Evolutionary conservation across 2,113 vertebrate genomes (phyloP), one percentile per base, ranked within the genome.

Genomic region (Xenopus borealis): DNA sequence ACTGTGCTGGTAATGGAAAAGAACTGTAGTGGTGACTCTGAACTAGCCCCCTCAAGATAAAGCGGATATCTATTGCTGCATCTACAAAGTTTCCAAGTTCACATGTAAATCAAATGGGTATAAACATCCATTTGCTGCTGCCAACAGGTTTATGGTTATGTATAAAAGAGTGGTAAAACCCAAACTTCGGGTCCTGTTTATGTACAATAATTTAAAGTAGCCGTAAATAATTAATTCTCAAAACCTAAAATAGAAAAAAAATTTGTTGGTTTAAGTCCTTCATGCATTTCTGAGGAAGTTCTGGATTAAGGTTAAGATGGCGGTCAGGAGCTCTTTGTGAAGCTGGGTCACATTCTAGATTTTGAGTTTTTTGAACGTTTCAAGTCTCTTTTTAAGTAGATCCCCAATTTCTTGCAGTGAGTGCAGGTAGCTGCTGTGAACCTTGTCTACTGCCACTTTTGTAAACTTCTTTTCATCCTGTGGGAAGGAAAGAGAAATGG

Each of bases 191-290:
- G 84, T 88, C 79, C 88, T 83, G 30, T 85, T 91, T 96, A 94
- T 97, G 88, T 98, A 96, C 95, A 98, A 95, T 98, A 93, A 97
- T 93, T 94, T 94, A 95, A 95, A 88, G 88, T 86, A 78, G 79
- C 81, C 89, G 85, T 83, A 88, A 85, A 89, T 75, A 89, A 83
- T 83, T 82, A n/a, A 76, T 76, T 69, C 72, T 89, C 86, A 88
- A 90, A 85, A 89, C 79, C 86, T 91, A 89, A 86, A 90, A 40
- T 40, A 40, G 33, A 40, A 87, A 72, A 91, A 85, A 23, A 78
- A 86, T 79, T 87, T 90, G 83, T 86, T 87, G 83, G 90, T 91
- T 88, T 82, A 88, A 89, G 92, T 91, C 89, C 91, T 90, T 92
- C 92, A 94, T 93, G 92, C 92, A 92, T 82, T 82, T 86, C 85